Percentiles rank a stretch among this genome's conserved stretches.
phyloP scores from a whole-genome alignment of 2,113 vertebrate genomes.

The Kobus ellipsiprymnus region DNA sequence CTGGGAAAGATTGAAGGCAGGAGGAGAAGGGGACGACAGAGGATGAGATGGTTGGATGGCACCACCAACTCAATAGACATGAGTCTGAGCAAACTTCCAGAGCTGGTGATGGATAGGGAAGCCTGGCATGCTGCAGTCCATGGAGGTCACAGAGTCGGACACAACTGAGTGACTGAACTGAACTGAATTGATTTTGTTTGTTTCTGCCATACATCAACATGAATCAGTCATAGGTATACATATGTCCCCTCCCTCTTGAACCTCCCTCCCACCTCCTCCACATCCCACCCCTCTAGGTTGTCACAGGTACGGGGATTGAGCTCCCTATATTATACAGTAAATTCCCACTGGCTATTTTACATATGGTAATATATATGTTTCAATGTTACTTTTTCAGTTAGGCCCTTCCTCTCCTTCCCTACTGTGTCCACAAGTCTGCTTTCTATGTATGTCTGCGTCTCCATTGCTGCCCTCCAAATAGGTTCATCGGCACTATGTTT shows the following conservation, averaged over 20 bases:
- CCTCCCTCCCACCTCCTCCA: neutral
- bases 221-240: neutral
- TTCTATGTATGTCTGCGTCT: neutral
- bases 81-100: neutral
- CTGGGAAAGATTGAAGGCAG: neutral
- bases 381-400: neutral
- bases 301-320: neutral
- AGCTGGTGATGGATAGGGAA: neutral
- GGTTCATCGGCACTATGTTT: neutral
- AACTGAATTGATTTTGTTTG: neutral
- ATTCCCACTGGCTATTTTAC: neutral
- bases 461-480: neutral
- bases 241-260: neutral
- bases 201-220: neutral
- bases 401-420: neutral
- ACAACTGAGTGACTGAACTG: neutral
- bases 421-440: neutral
- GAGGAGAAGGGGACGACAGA: neutral
- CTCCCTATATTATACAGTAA: neutral
- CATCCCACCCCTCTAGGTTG: neutral
- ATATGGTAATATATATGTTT: neutral
- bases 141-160: neutral
- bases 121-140: neutral
- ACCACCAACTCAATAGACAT: fast-evolving
- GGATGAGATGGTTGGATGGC: neutral